A percentile compares a stretch with the other conserved stretches of the same genome.
phyloP scores from a whole-genome alignment of 2,797 vertebrate species.

The Sardinella longiceps region DNA sequence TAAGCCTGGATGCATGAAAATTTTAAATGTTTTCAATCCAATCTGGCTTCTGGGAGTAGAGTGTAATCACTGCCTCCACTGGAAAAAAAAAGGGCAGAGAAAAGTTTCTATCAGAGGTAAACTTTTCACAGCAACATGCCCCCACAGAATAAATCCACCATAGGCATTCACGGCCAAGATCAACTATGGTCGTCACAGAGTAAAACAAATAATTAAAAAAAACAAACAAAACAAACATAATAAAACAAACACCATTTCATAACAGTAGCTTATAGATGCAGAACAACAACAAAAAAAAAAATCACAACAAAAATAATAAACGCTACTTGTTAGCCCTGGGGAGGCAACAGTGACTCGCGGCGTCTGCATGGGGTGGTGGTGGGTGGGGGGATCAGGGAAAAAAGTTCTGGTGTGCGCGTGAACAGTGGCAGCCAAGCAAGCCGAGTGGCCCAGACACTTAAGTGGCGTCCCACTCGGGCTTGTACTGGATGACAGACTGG shows the following conservation, averaged over 20 bases:
- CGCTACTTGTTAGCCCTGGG: slow-evolving; percentile 21
- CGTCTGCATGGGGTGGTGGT: background rate
- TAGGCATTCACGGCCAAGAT: slow-evolving; percentile 9
- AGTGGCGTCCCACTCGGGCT: slow-evolving; percentile 68
- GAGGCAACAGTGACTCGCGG: slow-evolving; percentile 11
- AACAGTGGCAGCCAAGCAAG: slow-evolving; percentile 35
- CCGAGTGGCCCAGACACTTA: slow-evolving; percentile 29
- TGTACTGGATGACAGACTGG: slow-evolving; percentile 92
- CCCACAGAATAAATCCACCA: background rate
- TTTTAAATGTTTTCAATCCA: background rate
- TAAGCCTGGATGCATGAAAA: background rate
- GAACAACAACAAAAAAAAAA: background rate
- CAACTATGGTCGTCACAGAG: slow-evolving; percentile 17
- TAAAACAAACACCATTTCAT: background rate
- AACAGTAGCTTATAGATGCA: slow-evolving; percentile 26
- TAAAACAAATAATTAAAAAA: slow-evolving; percentile 24
- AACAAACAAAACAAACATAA: background rate
- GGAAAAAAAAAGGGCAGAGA: background rate
- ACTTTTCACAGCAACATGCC: slow-evolving; percentile 14
- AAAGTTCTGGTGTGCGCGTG: slow-evolving; percentile 34
- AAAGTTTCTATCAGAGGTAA: background rate
- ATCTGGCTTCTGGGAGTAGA: background rate
- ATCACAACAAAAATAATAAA: slow-evolving; percentile 1
- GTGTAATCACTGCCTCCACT: background rate
- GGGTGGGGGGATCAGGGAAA: background rate